Percentiles rank a stretch among this genome's conserved stretches.
Conservation (phyloP, 2,113 vertebrate genomes). For the Bos indicus region DNA sequence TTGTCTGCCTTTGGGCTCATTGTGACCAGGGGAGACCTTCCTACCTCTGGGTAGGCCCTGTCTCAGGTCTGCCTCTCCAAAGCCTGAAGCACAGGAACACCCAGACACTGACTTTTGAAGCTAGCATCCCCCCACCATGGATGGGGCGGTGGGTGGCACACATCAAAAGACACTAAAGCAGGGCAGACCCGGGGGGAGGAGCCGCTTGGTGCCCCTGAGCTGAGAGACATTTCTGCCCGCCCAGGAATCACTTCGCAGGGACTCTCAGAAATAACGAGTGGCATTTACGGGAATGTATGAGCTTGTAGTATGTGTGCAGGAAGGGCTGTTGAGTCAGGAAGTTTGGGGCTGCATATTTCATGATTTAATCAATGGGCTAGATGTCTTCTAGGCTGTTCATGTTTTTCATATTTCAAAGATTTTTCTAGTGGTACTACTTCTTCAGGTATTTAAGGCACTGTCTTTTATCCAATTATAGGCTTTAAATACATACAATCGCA, state of each 20-base stretch:
- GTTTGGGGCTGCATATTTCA: not conserved
- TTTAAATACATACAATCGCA: not conserved
- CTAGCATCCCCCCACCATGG: rapidly evolving
- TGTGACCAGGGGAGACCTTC: rapidly evolving
- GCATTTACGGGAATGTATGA: not conserved
- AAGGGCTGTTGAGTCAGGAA: not conserved
- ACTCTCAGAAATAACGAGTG: not conserved
- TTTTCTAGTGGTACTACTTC: not conserved
- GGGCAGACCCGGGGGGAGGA: not conserved
- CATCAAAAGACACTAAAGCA: not conserved
- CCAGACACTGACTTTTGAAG: not conserved
- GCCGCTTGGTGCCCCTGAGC: rapidly evolving
- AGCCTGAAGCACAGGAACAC: not conserved
- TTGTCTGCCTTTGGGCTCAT: not conserved
- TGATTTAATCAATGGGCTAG: not conserved
- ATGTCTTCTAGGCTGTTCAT: not conserved
- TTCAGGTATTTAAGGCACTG: not conserved
- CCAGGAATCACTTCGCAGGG: not conserved
- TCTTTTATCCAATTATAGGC: not conserved
- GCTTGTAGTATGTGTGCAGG: not conserved
- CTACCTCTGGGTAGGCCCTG: not conserved
- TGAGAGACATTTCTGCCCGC: not conserved
- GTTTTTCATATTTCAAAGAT: conserved; percentile 24
- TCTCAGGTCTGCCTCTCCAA: not conserved
- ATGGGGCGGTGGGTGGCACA: not conserved